A percentile compares a stretch with the other conserved stretches of the same genome.
Evolutionary conservation across 2,113 vertebrate genomes (phyloP).

Genomic region (Otolemur garnettii): DNA sequence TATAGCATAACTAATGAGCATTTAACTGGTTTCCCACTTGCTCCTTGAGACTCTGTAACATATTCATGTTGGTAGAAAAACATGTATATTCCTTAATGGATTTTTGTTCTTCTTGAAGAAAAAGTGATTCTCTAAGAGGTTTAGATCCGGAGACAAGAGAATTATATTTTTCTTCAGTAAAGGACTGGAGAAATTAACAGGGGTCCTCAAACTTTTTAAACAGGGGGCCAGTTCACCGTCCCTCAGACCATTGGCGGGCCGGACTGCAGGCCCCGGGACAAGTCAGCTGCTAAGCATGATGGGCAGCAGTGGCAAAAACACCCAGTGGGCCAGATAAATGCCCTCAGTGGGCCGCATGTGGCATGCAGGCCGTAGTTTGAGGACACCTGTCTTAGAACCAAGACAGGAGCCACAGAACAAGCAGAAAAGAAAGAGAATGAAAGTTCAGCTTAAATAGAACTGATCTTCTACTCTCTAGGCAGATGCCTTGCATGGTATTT

Average conservation of each 20-base stretch:
- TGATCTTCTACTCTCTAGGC: neutral
- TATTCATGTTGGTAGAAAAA: neutral
- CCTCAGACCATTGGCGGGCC: too few relatives aligned
- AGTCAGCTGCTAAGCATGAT: too few relatives aligned
- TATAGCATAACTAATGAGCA: neutral
- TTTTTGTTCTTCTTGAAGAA: conserved; percentile 25
- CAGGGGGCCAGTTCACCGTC: too few relatives aligned
- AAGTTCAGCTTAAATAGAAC: neutral
- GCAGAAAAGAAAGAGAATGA: neutral
- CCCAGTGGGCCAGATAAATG: too few relatives aligned
- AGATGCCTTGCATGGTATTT: neutral
- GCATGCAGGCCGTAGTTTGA: too few relatives aligned
- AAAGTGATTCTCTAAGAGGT: neutral
- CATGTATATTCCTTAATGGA: neutral
- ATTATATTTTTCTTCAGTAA: conserved; percentile 42
- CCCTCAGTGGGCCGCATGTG: too few relatives aligned
- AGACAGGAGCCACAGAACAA: neutral
- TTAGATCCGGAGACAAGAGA: neutral
- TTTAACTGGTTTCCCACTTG: neutral
- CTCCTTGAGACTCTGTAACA: neutral
- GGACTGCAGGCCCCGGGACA: too few relatives aligned
- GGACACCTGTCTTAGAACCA: neutral
- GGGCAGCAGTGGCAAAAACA: too few relatives aligned
- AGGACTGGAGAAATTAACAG: neutral
- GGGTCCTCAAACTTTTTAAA: too few relatives aligned